These are phyloP conservation scores for Drosophila grimshawi DNA, from an alignment of 1,140 invertebrate species.

Conservation along the genomic window DNA sequence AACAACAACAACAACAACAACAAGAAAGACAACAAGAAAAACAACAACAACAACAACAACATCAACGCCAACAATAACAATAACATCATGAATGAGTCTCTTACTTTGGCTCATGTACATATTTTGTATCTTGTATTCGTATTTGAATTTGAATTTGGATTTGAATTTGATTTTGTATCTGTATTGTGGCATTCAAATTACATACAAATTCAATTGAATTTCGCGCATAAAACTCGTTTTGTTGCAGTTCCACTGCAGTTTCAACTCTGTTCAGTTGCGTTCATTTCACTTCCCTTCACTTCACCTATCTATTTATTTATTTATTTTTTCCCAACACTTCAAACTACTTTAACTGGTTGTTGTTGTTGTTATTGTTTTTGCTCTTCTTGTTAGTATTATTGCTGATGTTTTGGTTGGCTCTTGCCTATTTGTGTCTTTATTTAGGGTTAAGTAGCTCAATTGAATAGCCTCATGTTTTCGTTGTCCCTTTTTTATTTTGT, in stretches of 20 bases:
- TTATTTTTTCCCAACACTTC: slow-evolving; percentile 52
- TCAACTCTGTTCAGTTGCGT: slow-evolving; percentile 20
- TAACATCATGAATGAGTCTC: slow-evolving; percentile 18
- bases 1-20: slow-evolving; percentile 40
- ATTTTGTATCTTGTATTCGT: slow-evolving; percentile 25
- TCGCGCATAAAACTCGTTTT: slow-evolving; percentile 66
- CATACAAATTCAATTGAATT: slow-evolving; percentile 76
- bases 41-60: slow-evolving; percentile 31
- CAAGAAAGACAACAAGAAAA: slow-evolving; percentile 34
- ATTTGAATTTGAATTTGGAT: slow-evolving; percentile 3
- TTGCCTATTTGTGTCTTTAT: slow-evolving; percentile 38
- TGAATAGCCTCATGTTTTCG: slow-evolving; percentile 37
- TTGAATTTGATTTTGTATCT: slow-evolving; percentile 3
- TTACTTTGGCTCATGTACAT: slow-evolving; percentile 27
- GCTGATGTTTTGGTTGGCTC: slow-evolving; percentile 32
- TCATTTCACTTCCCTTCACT: slow-evolving; percentile 18
- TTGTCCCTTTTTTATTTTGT: slow-evolving; percentile 13
- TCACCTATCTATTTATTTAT: slow-evolving; percentile 49
- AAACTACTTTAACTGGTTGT: slow-evolving; percentile 64
- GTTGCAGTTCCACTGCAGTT: slow-evolving; percentile 36
- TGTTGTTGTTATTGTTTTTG: slow-evolving; percentile 30
- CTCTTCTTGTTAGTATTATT: slow-evolving; percentile 23
- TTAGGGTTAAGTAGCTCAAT: slow-evolving; percentile 55
- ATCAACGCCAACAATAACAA: slow-evolving; percentile 18
- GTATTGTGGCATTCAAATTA: slow-evolving; percentile 56